Conservation (phyloP, 1,140 invertebrate species). For the Lepeophtheirus salmonis region DNA sequence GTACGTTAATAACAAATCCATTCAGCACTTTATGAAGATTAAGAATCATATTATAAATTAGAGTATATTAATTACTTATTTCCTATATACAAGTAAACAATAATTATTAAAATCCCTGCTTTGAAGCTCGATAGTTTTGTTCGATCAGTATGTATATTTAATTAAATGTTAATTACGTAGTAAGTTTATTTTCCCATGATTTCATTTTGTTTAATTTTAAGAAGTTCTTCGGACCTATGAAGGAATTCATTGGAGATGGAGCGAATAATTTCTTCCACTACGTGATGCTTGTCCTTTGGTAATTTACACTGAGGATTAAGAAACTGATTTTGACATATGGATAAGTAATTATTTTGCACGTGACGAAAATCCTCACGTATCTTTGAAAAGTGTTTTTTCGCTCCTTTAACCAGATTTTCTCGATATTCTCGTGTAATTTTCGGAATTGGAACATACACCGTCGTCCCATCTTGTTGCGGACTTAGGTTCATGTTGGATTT, state of each 20-base stretch:
- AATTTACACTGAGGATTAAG: slow-evolving; percentile 41
- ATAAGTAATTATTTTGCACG: slow-evolving; percentile 50
- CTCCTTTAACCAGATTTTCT: slow-evolving; percentile 64
- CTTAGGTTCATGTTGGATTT: slow-evolving; percentile 74
- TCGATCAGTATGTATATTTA: too few relatives aligned
- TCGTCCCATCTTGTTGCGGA: slow-evolving; percentile 82
- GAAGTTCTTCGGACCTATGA: slow-evolving; percentile 19
- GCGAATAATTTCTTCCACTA: slow-evolving; percentile 25
- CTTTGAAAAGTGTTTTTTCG: slow-evolving; percentile 58
- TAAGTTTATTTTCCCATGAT: neutral
- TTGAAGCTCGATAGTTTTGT: too few relatives aligned
- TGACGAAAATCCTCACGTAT: slow-evolving; percentile 55
- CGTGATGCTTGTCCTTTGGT: slow-evolving; percentile 40
- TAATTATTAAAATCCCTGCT: too few relatives aligned
- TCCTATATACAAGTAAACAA: too few relatives aligned
- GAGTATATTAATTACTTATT: too few relatives aligned
- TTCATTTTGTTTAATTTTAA: slow-evolving; percentile 19
- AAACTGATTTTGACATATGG: slow-evolving; percentile 42
- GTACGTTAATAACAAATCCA: too few relatives aligned
- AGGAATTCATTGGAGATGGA: slow-evolving; percentile 16
- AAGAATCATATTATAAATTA: too few relatives aligned
- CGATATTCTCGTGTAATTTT: slow-evolving; percentile 81
- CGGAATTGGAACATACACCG: slow-evolving; percentile 62
- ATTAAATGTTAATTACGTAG: too few relatives aligned
- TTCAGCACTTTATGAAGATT: too few relatives aligned